Conservation (phyloP, 2,888 invertebrate genomes). For the Eucera pruinosa region DNA sequence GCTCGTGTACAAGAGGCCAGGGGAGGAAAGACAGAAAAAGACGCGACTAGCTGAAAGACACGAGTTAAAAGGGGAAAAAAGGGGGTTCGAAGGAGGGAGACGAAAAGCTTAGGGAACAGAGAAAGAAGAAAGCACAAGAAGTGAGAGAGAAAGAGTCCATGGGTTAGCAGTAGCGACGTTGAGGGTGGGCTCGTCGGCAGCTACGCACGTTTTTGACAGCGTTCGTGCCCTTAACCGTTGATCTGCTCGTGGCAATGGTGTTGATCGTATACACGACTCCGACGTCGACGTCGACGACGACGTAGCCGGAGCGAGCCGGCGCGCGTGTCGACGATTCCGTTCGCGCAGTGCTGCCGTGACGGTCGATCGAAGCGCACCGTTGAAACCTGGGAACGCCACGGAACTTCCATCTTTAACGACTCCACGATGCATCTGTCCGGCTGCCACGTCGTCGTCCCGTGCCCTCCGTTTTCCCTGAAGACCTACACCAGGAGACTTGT, state of each 20-base stretch:
- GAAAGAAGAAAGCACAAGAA: too few relatives aligned
- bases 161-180: constrained; percentile 50
- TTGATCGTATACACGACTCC: constrained; percentile 25
- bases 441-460: constrained; percentile 32
- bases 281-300: constrained; percentile 22
- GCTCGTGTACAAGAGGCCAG: constrained; percentile 14
- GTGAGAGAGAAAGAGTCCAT: constrained; percentile 4
- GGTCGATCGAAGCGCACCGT: constrained; percentile 68
- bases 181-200: constrained; percentile 55
- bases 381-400: constrained; percentile 46
- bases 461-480: constrained; percentile 7
- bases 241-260: constrained; percentile 22
- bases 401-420: constrained; percentile 41
- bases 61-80: constrained; percentile 8
- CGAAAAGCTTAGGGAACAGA: too few relatives aligned
- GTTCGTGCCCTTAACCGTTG: constrained; percentile 14
- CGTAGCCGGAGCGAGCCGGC: constrained; percentile 25
- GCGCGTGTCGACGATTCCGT: constrained; percentile 25
- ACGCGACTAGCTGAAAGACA: background rate
- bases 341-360: constrained; percentile 67
- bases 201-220: constrained; percentile 50
- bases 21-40: background rate
- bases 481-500: constrained; percentile 20
- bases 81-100: background rate
- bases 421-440: constrained; percentile 50